Base-by-base conservation (phyloP, 2,888 invertebrate species). In the Bunonema sp. region DNA sequence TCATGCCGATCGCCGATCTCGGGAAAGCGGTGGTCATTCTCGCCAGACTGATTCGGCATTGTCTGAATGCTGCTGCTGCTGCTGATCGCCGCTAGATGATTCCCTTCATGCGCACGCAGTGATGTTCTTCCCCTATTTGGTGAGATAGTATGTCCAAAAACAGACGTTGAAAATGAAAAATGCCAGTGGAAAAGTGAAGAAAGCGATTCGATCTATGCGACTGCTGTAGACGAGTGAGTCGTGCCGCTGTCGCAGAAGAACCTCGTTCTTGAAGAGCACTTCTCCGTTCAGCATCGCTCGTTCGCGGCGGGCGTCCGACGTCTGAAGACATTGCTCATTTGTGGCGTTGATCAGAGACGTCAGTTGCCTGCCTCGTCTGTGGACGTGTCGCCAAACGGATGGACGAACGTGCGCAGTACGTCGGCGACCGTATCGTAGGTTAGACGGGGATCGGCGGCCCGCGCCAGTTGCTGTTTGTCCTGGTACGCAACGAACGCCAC, bases 401-500 rank as follows among this genome's bases (percentile, higher is more conserved):
- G n/a, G n/a, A n/a, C n/a, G n/a, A 8, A 32, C n/a, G 8, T 32
- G 12, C 32, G 10, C 16, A 16, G 32, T 15, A 32, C 8, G 12
- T 16, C 32, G 7, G 16, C 12, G 32, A 16, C 15, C 7, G 32
- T 8, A 16, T 8, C 8, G 8, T 15, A 8, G 32, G 32, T n/a
- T 15, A 16, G 32, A n/a, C 18, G n/a, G 18, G 15, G 7, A 15
- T 5, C 7, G 32, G n/a, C 15, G 7, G 5, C 7, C 7, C 7
- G 32, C 15, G 32, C n/a, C 7, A 34, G n/a, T 26, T 22, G 34
- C 4, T 7, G 8, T 8, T 34, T 10, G 23, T 57, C 59, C 48
- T 60, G 61, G 45, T 63, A 63, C 2, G 63, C 61, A 18, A 63
- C 60, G 37, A 59, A 54, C 2, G 63, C 61, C 37, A 63, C 44